Evolutionary conservation across 2,888 invertebrate genomes (phyloP).

Genomic region (Tyria jacobaeae): DNA sequence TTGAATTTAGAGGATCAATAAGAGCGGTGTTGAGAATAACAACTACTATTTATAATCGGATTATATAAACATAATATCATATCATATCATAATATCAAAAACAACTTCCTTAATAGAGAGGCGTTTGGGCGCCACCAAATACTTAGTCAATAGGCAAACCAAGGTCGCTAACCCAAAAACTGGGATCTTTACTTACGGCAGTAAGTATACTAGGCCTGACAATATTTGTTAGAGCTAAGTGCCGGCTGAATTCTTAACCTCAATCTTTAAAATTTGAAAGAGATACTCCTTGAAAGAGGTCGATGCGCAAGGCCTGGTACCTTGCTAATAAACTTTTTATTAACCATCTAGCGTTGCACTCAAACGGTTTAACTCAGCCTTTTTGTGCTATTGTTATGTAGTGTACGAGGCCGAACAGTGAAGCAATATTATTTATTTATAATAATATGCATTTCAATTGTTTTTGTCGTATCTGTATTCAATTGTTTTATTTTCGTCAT

Average conservation of each 20-base stretch:
- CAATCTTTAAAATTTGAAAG: constrained; percentile 6
- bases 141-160: not conserved
- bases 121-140: too few relatives aligned
- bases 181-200: too few relatives aligned
- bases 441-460: constrained; percentile 30
- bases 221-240: not conserved
- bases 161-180: not conserved
- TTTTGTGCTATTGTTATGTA: constrained; percentile 46
- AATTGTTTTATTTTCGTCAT: constrained; percentile 24
- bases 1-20: too few relatives aligned
- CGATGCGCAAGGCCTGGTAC: constrained; percentile 18
- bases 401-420: constrained; percentile 34
- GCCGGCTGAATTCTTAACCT: constrained; percentile 1
- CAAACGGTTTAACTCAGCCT: constrained; percentile 13
- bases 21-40: too few relatives aligned
- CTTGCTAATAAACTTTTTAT: constrained; percentile 24
- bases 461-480: constrained; percentile 23
- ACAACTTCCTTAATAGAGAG: too few relatives aligned
- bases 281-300: constrained; percentile 15
- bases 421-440: constrained; percentile 39
- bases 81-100: too few relatives aligned
- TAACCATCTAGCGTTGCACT: constrained; percentile 9
- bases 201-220: not conserved
- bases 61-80: too few relatives aligned
- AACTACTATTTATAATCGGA: too few relatives aligned